Percentiles rank a stretch among this genome's conserved stretches.
Conservation (phyloP, 1,140 invertebrate species). For the Trinorchestia longiramus region DNA sequence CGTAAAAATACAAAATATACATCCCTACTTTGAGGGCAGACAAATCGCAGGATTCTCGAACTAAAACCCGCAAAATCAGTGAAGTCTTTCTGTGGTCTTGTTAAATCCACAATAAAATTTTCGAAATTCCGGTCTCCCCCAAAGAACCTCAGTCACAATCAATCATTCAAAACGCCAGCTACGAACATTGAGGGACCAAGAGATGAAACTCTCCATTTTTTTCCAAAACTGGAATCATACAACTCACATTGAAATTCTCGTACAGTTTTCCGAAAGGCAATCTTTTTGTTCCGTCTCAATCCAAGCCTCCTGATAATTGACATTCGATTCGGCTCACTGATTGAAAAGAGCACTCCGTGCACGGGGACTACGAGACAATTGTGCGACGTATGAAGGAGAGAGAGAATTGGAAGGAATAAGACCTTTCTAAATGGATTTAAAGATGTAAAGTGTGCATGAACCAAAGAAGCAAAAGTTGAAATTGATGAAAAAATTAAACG, state of each 20-base stretch:
- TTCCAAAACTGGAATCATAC: not conserved
- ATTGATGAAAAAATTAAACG: not conserved
- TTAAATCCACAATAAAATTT: slow-evolving; percentile 12
- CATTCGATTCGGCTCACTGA: slow-evolving; percentile 11
- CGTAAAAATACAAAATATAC: not conserved
- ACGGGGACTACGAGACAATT: not conserved
- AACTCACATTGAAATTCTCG: not conserved
- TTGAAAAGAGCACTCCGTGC: not conserved
- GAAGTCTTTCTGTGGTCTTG: not conserved
- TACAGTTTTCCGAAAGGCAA: not conserved
- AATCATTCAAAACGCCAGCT: slow-evolving; percentile 15
- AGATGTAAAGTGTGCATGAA: not conserved
- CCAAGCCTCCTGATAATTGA: slow-evolving; percentile 33
- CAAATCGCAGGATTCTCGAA: not conserved
- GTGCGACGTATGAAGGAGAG: not conserved
- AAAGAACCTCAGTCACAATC: slow-evolving; percentile 5
- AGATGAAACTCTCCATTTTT: slow-evolving; percentile 2
- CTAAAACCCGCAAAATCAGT: not conserved
- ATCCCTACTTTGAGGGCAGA: not conserved
- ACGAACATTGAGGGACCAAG: not conserved
- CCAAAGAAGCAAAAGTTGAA: not conserved
- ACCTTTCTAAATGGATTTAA: not conserved
- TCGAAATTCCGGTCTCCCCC: not conserved
- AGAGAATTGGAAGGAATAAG: not conserved
- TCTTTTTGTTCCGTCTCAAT: slow-evolving; percentile 20